A percentile compares a stretch with the other conserved stretches of the same genome.
These are phyloP conservation scores for Adoxophyes honmai DNA, from an alignment of 1,140 invertebrate genomes.

Conservation along the genomic window DNA sequence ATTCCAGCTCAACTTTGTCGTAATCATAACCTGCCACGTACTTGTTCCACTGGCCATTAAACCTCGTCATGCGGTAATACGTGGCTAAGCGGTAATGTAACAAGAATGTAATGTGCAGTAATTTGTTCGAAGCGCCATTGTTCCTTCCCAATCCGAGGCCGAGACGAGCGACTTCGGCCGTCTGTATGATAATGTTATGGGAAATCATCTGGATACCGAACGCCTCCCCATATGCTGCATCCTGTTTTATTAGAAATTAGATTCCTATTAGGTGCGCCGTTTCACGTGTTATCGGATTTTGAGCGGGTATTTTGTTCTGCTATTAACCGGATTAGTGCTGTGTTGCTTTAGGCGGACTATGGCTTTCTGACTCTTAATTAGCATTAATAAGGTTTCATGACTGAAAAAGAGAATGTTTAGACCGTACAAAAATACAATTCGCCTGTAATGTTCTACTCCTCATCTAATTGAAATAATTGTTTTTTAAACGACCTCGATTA, in stretches of 20 bases:
- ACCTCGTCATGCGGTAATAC: neutral
- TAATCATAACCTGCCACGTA: neutral
- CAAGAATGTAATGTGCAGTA: conserved; percentile 28
- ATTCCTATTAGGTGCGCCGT: neutral
- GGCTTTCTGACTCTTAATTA: too few species aligned
- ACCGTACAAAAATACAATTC: too few species aligned
- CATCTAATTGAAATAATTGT: too few species aligned
- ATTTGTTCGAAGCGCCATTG: conserved; percentile 10
- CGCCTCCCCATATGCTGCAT: neutral
- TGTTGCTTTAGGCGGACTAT: too few species aligned
- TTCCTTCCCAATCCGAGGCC: neutral
- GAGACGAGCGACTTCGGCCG: conserved; percentile 19
- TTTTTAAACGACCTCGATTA: too few species aligned
- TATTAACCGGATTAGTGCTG: too few species aligned
- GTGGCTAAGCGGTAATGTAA: conserved; percentile 21
- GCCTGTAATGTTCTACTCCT: too few species aligned
- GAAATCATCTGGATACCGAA: neutral
- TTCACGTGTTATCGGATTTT: neutral
- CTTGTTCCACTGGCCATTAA: neutral
- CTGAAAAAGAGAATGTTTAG: too few species aligned
- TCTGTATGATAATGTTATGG: conserved; percentile 27
- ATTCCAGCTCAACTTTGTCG: too few species aligned
- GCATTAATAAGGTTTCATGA: too few species aligned
- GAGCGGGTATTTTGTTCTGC: too few species aligned
- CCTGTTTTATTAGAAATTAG: conserved; percentile 7